Base-by-base conservation (phyloP, 2,797 vertebrate species). In the Monodelphis domestica region DNA sequence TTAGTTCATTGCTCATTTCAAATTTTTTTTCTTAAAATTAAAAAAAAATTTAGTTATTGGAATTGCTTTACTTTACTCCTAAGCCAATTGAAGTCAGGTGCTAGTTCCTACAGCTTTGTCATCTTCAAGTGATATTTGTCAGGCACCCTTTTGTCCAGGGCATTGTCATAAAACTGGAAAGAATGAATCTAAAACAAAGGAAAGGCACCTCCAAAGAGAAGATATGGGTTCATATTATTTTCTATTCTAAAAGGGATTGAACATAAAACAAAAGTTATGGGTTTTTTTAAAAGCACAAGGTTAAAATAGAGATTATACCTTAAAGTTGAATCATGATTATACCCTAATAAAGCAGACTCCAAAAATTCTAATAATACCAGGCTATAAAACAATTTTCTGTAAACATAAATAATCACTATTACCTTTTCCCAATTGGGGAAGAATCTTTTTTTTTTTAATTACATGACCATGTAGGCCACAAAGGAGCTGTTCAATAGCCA, bases 401-500 rank as follows among this genome's bases (percentile, higher is more conserved):
- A 45, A 9, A 7, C 70, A 78, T 38, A 78, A 9, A 78, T 9
- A 78, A 78, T 24, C 45, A 38, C 38, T 78, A 45, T 2, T 10
- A 78, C 9, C 45, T 78, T 78, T 78, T 78, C 17, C 38, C 21
- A 78, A n/a, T 17, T 3, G 33, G 33, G 33, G 33, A 70, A 38
- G 59, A 59, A n/a, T 70, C 59, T 70, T 70, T 5, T n/a, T n/a
- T n/a, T 17, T 12, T n/a, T n/a, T n/a, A 70, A 70, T 70, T 33
- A 70, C 59, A 70, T 38, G 33, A 70, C 15, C 30, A 30, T 2
- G 10, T 30, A 89, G 57, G 45, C 87, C 29, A 89, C 17, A 50
- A 90, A 95, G 53, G 53, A 93, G 93, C 87, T 6, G 21, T 33
- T 54, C 51, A 90, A 55, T 51, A 17, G 56, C 33, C 89, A 63